Conservation (phyloP, 1,140 invertebrate genomes). For the Bombus huntii region DNA sequence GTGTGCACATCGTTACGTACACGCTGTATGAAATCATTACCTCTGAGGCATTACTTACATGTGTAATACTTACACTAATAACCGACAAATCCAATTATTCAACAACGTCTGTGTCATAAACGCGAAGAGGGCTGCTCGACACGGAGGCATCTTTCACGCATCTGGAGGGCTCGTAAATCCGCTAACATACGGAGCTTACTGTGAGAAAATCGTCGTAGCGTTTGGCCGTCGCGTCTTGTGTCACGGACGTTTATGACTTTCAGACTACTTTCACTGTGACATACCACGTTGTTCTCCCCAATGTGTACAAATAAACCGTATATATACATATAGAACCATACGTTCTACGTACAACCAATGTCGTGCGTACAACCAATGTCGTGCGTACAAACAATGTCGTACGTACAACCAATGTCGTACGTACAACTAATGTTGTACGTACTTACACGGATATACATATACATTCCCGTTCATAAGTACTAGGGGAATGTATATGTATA, state of each 20-base stretch:
- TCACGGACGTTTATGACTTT: conserved; percentile 51
- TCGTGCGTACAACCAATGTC: no score
- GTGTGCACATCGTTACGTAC: not conserved
- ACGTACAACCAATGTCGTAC: no score
- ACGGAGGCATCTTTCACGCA: conserved; percentile 13
- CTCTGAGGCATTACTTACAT: not conserved
- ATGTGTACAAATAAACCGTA: not conserved
- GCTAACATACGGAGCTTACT: not conserved
- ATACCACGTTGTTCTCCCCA: not conserved
- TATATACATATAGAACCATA: not conserved
- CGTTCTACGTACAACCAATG: not conserved
- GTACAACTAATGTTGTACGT: no score
- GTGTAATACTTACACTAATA: not conserved
- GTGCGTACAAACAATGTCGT: no score
- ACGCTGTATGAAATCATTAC: not conserved
- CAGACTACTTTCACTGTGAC: conserved; percentile 50
- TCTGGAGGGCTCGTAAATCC: conserved; percentile 42
- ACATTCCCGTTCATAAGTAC: no score
- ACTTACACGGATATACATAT: no score
- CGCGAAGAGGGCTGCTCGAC: not conserved
- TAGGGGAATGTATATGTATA: no score
- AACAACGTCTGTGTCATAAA: conserved; percentile 6
- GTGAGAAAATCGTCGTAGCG: conserved; percentile 32
- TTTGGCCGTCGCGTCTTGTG: conserved; percentile 22
- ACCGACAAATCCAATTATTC: conserved; percentile 32